Percentiles rank a stretch among this genome's conserved stretches.
phyloP scores from a whole-genome alignment of 2,113 vertebrate genomes.

The Pelobates fuscus region DNA sequence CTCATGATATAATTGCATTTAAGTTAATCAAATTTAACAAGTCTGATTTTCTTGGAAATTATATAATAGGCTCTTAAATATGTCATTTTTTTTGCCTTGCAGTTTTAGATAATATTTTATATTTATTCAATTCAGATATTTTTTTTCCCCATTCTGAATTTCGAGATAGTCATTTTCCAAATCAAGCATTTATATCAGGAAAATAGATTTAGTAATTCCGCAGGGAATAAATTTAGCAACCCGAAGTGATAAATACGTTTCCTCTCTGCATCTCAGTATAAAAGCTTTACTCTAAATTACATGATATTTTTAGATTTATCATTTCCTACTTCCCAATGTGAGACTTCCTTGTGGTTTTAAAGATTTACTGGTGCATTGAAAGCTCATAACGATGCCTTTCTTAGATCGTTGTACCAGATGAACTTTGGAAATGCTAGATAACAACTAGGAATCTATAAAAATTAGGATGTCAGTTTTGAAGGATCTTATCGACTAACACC shows the following conservation, averaged over 20 bases:
- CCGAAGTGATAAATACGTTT: slow-evolving; percentile 63
- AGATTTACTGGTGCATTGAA: slow-evolving; percentile 69
- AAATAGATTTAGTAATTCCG: slow-evolving; percentile 57
- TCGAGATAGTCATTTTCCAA: slow-evolving; percentile 56
- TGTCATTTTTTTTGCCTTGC: too few relatives aligned
- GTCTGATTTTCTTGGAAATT: too few relatives aligned
- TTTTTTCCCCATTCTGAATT: slow-evolving; percentile 20
- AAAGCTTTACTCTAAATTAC: slow-evolving; percentile 74
- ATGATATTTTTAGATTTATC: slow-evolving; percentile 74
- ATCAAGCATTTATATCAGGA: slow-evolving; percentile 63
- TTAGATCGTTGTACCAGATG: slow-evolving; percentile 63
- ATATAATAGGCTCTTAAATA: too few relatives aligned
- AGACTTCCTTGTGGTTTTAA: slow-evolving; percentile 66
- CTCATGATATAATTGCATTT: too few relatives aligned
- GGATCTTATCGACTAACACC: slow-evolving; percentile 44
- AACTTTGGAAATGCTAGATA: slow-evolving; percentile 68
- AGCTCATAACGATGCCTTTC: slow-evolving; percentile 54
- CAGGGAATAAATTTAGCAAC: slow-evolving; percentile 64
- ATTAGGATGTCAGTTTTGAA: slow-evolving; percentile 57
- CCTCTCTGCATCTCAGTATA: slow-evolving; percentile 64
- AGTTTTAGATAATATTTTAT: neutral
- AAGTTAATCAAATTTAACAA: too few relatives aligned
- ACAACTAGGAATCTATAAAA: slow-evolving; percentile 66
- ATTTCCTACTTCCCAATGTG: slow-evolving; percentile 63
- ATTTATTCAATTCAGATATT: slow-evolving; percentile 13